Base-by-base conservation (phyloP, 2,888 invertebrate genomes). In the Trichopoda pennipes region DNA sequence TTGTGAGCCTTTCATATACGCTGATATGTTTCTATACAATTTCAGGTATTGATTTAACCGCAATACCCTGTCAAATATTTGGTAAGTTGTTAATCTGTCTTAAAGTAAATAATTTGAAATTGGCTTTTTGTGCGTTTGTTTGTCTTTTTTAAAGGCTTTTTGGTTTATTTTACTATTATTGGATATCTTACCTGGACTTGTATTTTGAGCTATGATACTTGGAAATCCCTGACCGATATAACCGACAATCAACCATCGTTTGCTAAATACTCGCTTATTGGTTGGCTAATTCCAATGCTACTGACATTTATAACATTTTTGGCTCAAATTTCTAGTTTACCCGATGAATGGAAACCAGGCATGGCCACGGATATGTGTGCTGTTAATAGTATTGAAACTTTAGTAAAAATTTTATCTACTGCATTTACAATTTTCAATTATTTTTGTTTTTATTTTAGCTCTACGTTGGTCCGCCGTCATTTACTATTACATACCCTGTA, bases 191-290 rank as follows among this genome's bases (percentile, higher is more conserved):
- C 74, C 1, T 81, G 81, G 81, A 74, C 58, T 2, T 69, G 77
- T 17, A 73, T 81, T 42, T 53, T 78, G 12, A 72, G 81, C 23
- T 81, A 68, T 60, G 77, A 78, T 3, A 64, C 58, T 38, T 81
- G 76, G 75, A 72, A 66, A 12, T 55, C 55, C 2, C 9, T 63
- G 14, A 75, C 75, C 10, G 28, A 55, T 17, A 55, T 76, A 19
- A 35, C 2, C 10, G 2, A 16, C 7, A 35, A 42, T 35, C 17
- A 58, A n/a, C 55, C 68, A 1, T 49, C 47, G 8, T 81, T 70
- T 74, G 23, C 14, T 0, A 55, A 10, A 2, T 81, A 78, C 42
- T 58, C 16, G 2, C 12, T 58, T 16, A 28, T 78, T 17, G 81
- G 81, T 32, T 64, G 17, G 17, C 12, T 53, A 0, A 19, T 78